Conservation (phyloP, 2,888 invertebrate species). For the Theristus sp. region DNA sequence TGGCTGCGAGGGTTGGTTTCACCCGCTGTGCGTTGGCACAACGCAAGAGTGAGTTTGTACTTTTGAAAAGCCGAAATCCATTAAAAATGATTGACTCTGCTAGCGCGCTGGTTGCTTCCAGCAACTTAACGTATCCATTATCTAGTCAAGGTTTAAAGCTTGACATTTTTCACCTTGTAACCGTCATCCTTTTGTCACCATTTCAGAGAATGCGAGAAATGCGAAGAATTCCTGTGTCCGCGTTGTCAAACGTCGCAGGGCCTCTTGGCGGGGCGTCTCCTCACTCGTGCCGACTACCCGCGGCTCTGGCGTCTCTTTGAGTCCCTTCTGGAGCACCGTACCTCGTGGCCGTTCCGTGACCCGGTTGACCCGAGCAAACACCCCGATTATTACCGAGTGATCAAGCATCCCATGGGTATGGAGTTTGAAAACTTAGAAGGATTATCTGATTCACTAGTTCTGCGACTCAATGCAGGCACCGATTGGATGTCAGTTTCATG, state of each 20-base stretch:
- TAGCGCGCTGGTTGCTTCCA: too few species aligned
- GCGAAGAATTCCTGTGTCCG: conserved; percentile 89
- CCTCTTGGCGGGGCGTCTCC: not conserved
- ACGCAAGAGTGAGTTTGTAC: conserved; percentile 27
- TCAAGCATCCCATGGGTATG: conserved; percentile 35
- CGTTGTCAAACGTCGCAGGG: conserved; percentile 50
- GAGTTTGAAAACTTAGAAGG: not conserved
- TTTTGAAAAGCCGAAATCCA: too few species aligned
- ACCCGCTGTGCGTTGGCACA: conserved; percentile 76
- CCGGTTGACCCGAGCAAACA: conserved; percentile 87
- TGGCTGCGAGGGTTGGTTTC: conserved; percentile 97
- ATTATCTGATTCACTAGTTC: too few species aligned
- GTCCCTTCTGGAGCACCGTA: conserved; percentile 29
- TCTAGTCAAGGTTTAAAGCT: too few species aligned
- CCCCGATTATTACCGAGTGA: conserved; percentile 72
- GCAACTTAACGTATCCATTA: too few species aligned
- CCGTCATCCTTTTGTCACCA: too few species aligned
- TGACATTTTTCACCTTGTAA: too few species aligned
- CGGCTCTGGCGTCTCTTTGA: conserved; percentile 12
- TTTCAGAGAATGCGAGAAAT: conserved; percentile 58
- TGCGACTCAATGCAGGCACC: too few species aligned
- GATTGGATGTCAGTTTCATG: too few species aligned
- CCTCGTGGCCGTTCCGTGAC: conserved; percentile 93
- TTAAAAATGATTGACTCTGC: too few species aligned
- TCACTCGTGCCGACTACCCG: conserved; percentile 12